Evolutionary conservation across 1,140 invertebrate genomes (phyloP).

Genomic region (Plodia interpunctella): DNA sequence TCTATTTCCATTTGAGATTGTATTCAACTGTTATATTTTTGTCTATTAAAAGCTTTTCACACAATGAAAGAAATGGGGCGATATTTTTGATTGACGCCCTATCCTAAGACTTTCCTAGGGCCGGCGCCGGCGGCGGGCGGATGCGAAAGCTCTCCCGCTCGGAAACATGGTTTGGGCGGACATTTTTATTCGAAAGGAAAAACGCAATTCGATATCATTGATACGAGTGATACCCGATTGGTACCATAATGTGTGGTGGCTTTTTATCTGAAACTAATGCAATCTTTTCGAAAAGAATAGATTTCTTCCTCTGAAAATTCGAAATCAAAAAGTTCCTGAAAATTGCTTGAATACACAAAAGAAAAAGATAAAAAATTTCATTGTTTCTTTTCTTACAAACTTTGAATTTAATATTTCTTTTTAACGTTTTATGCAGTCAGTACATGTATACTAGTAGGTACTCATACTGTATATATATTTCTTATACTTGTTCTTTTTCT

Average conservation of each 20-base stretch:
- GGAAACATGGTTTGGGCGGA: conserved; percentile 67
- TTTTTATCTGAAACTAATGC: conserved; percentile 14
- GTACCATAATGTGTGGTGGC: conserved; percentile 33
- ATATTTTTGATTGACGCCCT: neutral
- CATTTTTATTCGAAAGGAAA: conserved; percentile 49
- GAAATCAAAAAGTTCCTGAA: too few relatives aligned
- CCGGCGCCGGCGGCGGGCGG: neutral
- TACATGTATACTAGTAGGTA: too few relatives aligned
- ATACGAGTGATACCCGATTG: conserved; percentile 21
- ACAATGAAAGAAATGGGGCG: neutral
- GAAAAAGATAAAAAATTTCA: too few relatives aligned
- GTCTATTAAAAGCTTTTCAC: too few relatives aligned
- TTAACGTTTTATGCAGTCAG: too few relatives aligned
- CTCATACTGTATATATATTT: too few relatives aligned
- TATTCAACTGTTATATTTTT: too few relatives aligned
- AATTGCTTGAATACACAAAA: too few relatives aligned
- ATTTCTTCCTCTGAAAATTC: neutral
- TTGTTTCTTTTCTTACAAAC: too few relatives aligned
- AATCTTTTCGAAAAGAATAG: neutral
- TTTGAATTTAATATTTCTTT: too few relatives aligned
- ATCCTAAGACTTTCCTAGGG: neutral
- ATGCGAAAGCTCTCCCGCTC: conserved; percentile 14
- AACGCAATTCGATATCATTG: conserved; percentile 34
- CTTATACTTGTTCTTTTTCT: too few relatives aligned
- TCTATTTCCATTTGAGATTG: too few relatives aligned